These are phyloP conservation scores for Ectemnius lituratus DNA, from an alignment of 2,888 invertebrate genomes.

Conservation along the genomic window DNA sequence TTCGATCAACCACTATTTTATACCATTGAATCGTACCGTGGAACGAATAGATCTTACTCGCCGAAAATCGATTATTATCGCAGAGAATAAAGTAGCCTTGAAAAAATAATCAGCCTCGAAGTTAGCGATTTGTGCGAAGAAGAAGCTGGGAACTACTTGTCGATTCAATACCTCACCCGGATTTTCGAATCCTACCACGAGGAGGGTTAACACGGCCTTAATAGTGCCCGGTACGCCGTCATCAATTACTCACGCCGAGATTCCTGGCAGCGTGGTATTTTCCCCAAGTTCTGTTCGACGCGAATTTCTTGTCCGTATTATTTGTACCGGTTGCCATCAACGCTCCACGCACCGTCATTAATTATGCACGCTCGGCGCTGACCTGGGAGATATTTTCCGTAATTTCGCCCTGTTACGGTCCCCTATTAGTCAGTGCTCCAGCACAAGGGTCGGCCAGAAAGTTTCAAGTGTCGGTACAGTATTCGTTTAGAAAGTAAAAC, in stretches of 20 bases:
- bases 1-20: too few relatives aligned
- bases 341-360: slow-evolving; percentile 20
- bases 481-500: too few relatives aligned
- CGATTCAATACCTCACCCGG: not conserved
- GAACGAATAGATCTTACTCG: too few relatives aligned
- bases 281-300: slow-evolving; percentile 17
- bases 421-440: slow-evolving; percentile 12
- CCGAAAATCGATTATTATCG: too few relatives aligned
- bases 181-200: not conserved
- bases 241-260: slow-evolving; percentile 26
- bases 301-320: slow-evolving; percentile 30
- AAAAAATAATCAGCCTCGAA: too few relatives aligned
- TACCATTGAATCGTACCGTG: too few relatives aligned
- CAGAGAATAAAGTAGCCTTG: too few relatives aligned
- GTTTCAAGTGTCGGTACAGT: not conserved
- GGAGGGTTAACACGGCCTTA: slow-evolving; percentile 19
- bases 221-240: slow-evolving; percentile 23
- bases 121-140: too few relatives aligned
- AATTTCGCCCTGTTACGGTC: slow-evolving; percentile 14
- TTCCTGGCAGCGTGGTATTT: slow-evolving; percentile 37
- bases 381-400: slow-evolving; percentile 25
- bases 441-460: not conserved
- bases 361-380: slow-evolving; percentile 17
- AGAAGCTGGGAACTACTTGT: too few relatives aligned
- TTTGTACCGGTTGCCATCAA: slow-evolving; percentile 27